A percentile compares a stretch with the other conserved stretches of the same genome.
These are phyloP conservation scores for Drosophila ezoana DNA, from an alignment of 2,888 invertebrate species.

Conservation along the genomic window DNA sequence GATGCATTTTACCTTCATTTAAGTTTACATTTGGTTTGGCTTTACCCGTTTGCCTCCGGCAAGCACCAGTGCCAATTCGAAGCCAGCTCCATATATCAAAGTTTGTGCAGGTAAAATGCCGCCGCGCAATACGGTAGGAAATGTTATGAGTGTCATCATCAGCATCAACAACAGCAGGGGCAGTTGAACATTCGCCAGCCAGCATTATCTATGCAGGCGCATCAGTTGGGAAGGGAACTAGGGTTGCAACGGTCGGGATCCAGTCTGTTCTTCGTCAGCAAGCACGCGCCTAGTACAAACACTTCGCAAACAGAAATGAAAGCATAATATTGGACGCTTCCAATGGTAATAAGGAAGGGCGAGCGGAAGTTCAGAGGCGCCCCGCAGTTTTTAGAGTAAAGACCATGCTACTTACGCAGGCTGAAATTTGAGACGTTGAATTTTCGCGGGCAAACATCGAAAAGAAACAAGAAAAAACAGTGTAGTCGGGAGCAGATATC, in stretches of 20 bases:
- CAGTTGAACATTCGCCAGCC: conserved; percentile 60
- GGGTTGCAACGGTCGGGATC: conserved; percentile 12
- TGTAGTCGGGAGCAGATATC: no score
- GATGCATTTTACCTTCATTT: conserved; percentile 73
- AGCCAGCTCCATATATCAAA: conserved; percentile 66
- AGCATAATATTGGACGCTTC: conserved; percentile 70
- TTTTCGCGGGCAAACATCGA: background rate
- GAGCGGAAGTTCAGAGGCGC: background rate
- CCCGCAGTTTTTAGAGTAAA: conserved; percentile 1
- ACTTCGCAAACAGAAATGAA: conserved; percentile 76
- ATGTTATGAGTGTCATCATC: conserved; percentile 78
- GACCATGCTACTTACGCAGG: conserved; percentile 22
- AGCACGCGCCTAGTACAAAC: conserved; percentile 73
- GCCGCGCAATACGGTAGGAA: conserved; percentile 52
- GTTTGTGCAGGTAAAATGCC: conserved; percentile 79
- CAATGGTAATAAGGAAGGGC: conserved; percentile 5
- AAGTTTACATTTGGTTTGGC: conserved; percentile 73
- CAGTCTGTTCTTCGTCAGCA: conserved; percentile 52
- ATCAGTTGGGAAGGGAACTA: conserved; percentile 27
- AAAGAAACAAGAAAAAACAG: background rate
- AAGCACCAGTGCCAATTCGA: conserved; percentile 17
- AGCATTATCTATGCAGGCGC: conserved; percentile 70
- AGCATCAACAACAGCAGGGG: conserved; percentile 28
- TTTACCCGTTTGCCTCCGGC: conserved; percentile 67
- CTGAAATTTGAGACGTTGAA: background rate